Base-by-base conservation (phyloP, 2,113 vertebrate genomes). In the Dolichotis patagonum region DNA sequence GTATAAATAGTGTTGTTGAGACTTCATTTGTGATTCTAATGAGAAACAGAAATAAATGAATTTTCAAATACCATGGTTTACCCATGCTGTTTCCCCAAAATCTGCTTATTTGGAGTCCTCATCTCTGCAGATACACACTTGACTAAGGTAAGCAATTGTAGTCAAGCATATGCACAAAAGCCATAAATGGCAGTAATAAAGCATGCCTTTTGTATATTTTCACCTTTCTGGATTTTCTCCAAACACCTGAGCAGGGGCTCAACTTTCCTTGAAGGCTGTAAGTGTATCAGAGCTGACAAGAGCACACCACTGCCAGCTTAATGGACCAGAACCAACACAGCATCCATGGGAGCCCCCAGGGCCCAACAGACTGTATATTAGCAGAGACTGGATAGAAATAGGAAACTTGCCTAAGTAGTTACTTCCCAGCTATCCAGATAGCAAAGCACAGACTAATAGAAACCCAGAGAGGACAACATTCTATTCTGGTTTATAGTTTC, bases 11-110 rank as follows among this genome's bases (percentile, higher is more conserved):
- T 17, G 32, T 49, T 81, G 17, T 32, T 26, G 69, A 49, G 41
- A 87, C 38, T 94, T 88, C n/a, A 56, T 82, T 93, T 85, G 75
- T 88, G 62, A 95, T 88, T 96, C 58, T 82, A 94, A 88, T 46
- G 71, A 91, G 71, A 85, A 77, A 32, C 9, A 67, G 52, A 60
- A 94, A 65, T 49, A 12, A 84, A 75, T 75, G 62, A 52, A 14
- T 35, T 38, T 58, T 58, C 56, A 82, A 90, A 89, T 56, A 35
- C 7, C 20, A 75, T 69, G 7, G 19, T 83, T 95, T 83, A 46
- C 4, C 17, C 30, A 16, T 26, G 7, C 35, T 90, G n/a, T 91
- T 85, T 56, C 88, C 16, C 60, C 75, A 69, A 69, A 69, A 67
- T 92, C 24, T 90, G 19, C 83, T 94, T 62, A 41, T 93, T 60